A percentile compares a stretch with the other conserved stretches of the same genome.
These are phyloP conservation scores for Rallus crepitans DNA, from an alignment of 2,797 vertebrate species.

Conservation along the genomic window DNA sequence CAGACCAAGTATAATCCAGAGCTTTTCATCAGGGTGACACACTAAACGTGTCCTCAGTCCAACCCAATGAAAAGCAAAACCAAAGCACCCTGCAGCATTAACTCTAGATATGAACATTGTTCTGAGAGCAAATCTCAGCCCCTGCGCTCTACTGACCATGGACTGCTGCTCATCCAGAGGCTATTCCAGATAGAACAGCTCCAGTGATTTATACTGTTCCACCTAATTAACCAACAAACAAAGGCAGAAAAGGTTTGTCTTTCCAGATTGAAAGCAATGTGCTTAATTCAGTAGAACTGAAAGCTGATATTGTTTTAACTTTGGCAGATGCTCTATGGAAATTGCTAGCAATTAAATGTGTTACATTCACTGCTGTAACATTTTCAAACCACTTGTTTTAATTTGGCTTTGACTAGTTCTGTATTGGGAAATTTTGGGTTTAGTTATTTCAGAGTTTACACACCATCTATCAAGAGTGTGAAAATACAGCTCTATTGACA, in stretches of 20 bases:
- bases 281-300: conserved; percentile 20
- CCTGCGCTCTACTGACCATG: not conserved
- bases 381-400: conserved; percentile 44
- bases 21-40: not conserved
- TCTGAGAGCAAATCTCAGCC: not conserved
- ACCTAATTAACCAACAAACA: conserved; percentile 60
- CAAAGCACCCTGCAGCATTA: not conserved
- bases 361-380: not conserved
- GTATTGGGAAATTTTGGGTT: not conserved
- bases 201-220: conserved; percentile 38
- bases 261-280: not conserved
- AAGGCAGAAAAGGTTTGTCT: conserved; percentile 50
- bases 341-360: conserved; percentile 22
- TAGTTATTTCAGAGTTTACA: conserved; percentile 34
- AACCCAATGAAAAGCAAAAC: not conserved
- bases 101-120: not conserved
- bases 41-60: not conserved
- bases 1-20: not conserved
- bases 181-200: conserved; percentile 39
- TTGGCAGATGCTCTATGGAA: conserved; percentile 50
- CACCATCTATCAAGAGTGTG: conserved; percentile 3
- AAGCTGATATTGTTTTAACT: conserved; percentile 52
- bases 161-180: conserved; percentile 6
- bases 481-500: conserved; percentile 23
- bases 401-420: conserved; percentile 37